Evolutionary conservation across 2,888 invertebrate genomes (phyloP), one percentile per base, ranked within the genome.

Genomic region (Ptychoptera albimana): DNA sequence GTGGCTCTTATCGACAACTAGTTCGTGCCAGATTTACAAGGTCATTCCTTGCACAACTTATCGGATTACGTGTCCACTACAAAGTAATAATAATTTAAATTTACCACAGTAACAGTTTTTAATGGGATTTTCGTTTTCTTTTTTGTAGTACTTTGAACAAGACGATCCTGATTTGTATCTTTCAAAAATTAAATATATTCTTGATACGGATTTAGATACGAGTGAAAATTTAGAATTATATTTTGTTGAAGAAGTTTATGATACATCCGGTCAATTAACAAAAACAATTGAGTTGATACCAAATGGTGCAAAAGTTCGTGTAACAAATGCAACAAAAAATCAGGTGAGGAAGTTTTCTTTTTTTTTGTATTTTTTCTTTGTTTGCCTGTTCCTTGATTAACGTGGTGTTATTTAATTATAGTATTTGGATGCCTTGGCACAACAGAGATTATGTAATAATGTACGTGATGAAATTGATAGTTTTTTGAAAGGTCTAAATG

Each of bases 101-200:
- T 34, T 40, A 37, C 37, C 34, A 31, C 32, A 39, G 23, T 3
- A 2, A 30, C 34, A 11, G 16, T 9, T 35, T 31, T 46, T 12
- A 31, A 46, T 40, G n/a, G 32, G 8, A 16, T 2, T 38, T 38
- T n/a, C 23, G 14, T 46, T 39, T n/a, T 14, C 5, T 47, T 49
- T 42, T 47, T 61, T 64, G 2, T 60, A 88, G 84, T 88, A 93
- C 64, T 93, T 93, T 65, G 92, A 93, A 60, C 89, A 91, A 66
- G 93, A 94, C 60, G 93, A 93, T 67, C 92, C 93, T 0, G 92
- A 92, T 64, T 68, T 93, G 46, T 93, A 89, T 67, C 68, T 89
- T 49, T 82, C 84, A n/a, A 93, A 93, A 70, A 82, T 93, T 37
- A 88, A 88, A 60, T 93, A 91, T 63, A 82, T 94, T 50, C 67